These are phyloP conservation scores for Parauchenoglanis ngamensis DNA, from an alignment of 2,797 vertebrate genomes.

Conservation along the genomic window DNA sequence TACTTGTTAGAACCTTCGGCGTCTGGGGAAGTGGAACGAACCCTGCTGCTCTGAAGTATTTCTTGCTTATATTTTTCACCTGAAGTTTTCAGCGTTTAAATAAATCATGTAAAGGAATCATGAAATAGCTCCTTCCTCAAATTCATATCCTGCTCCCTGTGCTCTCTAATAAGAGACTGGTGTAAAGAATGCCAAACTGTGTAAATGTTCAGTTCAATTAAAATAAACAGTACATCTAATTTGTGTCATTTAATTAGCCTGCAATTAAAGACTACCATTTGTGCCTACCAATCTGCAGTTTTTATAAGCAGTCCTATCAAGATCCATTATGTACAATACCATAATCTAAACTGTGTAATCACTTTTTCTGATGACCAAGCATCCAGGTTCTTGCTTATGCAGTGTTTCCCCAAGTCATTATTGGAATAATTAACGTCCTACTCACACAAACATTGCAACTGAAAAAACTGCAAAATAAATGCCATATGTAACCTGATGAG, in stretches of 20 bases:
- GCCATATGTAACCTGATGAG: background rate
- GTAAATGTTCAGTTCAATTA: background rate
- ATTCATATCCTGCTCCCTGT: background rate
- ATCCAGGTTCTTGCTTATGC: background rate
- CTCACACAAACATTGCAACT: background rate
- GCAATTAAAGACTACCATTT: background rate
- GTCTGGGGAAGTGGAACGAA: background rate
- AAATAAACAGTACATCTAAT: background rate
- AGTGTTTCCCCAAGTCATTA: slow-evolving; percentile 25
- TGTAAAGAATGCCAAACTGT: too few relatives aligned
- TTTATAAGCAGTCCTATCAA: background rate
- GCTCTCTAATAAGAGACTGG: background rate
- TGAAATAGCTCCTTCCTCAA: background rate
- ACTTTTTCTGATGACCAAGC: slow-evolving; percentile 15
- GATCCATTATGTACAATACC: background rate
- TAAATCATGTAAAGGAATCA: background rate
- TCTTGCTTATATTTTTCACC: background rate
- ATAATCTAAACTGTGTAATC: background rate
- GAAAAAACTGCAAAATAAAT: background rate
- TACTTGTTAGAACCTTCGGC: background rate
- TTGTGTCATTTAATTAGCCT: background rate
- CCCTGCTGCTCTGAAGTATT: background rate
- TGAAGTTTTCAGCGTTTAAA: background rate
- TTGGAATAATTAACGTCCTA: slow-evolving; percentile 7
- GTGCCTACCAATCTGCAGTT: background rate